These are phyloP conservation scores for Pristionchus entomophagus DNA, from an alignment of 2,888 invertebrate species.

Conservation along the genomic window DNA sequence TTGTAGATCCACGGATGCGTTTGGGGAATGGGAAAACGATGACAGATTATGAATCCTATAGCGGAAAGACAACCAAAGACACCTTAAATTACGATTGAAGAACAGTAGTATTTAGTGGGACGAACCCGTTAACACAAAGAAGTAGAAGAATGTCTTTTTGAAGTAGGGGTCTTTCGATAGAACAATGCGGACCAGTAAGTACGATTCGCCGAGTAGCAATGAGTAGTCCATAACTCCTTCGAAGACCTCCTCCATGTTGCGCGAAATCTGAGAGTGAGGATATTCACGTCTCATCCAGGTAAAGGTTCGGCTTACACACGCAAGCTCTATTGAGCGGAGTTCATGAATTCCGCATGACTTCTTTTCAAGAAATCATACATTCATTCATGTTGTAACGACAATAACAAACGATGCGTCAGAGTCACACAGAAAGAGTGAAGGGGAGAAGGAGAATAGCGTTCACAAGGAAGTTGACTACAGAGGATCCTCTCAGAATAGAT, in stretches of 20 bases:
- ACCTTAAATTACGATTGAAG: neutral
- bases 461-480: too few relatives aligned
- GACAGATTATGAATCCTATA: neutral
- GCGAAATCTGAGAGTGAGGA: neutral
- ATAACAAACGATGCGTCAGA: too few relatives aligned
- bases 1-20: neutral
- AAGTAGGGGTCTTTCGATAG: neutral
- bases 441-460: too few relatives aligned
- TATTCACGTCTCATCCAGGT: neutral
- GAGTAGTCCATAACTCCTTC: neutral
- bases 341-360: too few relatives aligned
- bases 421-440: too few relatives aligned
- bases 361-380: too few relatives aligned
- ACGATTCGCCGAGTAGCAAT: neutral
- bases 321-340: too few relatives aligned
- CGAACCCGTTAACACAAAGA: neutral
- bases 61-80: neutral
- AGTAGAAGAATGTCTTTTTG: constrained; percentile 8
- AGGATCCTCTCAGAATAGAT: too few relatives aligned
- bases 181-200: neutral
- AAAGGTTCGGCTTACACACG: neutral
- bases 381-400: too few relatives aligned
- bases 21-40: neutral
- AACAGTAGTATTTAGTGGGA: too few relatives aligned
- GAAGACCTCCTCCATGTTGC: neutral